Conservation (phyloP, 2,888 invertebrate species). For the Aquatica leii region DNA sequence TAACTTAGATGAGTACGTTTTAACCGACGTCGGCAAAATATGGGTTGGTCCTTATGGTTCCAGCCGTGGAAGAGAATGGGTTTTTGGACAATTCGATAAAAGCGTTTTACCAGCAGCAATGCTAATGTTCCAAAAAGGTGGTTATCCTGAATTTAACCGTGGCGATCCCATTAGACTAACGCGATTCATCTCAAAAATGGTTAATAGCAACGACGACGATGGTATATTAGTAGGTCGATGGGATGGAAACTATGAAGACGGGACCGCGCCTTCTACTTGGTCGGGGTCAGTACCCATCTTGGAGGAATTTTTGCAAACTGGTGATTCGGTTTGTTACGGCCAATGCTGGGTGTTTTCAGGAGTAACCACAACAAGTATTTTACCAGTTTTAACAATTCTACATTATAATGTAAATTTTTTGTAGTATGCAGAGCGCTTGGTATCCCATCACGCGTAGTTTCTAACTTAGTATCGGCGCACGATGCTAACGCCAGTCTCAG, state of each 20-base stretch:
- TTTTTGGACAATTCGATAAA: constrained; percentile 83
- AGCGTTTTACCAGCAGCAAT: constrained; percentile 74
- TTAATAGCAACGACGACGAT: constrained; percentile 80
- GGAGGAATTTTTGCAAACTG: constrained; percentile 71
- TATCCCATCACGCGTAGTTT: constrained; percentile 81
- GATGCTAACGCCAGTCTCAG: constrained; percentile 82
- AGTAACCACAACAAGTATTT: constrained; percentile 77
- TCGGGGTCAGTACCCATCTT: constrained; percentile 82
- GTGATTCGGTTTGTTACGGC: constrained; percentile 77
- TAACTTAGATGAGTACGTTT: constrained; percentile 77
- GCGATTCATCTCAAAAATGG: constrained; percentile 76
- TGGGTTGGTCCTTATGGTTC: constrained; percentile 81
- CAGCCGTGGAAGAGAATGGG: constrained; percentile 81
- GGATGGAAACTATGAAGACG: constrained; percentile 78
- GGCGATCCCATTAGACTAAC: constrained; percentile 76
- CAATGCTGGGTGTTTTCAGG: constrained; percentile 92
- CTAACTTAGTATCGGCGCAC: constrained; percentile 86
- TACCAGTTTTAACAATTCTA: constrained; percentile 43
- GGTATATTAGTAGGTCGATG: constrained; percentile 77
- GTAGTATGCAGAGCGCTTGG: constrained; percentile 82
- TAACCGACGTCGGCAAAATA: constrained; percentile 85
- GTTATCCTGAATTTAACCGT: constrained; percentile 66
- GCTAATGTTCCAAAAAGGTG: constrained; percentile 74
- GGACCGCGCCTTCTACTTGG: constrained; percentile 81
- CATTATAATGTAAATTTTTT: too few species aligned